These are phyloP conservation scores for Pasiphila rectangulata DNA, from an alignment of 2,888 invertebrate genomes.

Conservation along the genomic window DNA sequence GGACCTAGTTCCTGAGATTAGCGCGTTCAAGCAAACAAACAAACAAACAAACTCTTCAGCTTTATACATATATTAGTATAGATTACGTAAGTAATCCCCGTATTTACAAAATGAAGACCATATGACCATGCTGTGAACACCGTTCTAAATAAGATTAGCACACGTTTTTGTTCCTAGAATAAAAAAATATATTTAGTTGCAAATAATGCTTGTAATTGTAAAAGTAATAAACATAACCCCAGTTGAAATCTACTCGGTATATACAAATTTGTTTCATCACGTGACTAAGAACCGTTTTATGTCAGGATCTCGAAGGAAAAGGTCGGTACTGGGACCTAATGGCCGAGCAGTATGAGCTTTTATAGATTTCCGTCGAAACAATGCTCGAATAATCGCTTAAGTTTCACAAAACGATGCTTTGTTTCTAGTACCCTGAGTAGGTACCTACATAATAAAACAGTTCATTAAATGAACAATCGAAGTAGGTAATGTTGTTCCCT, in stretches of 20 bases:
- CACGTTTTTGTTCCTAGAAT: too few relatives aligned
- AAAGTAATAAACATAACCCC: not conserved
- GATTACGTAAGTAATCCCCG: too few relatives aligned
- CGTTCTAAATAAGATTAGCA: too few relatives aligned
- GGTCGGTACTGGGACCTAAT: conserved; percentile 20
- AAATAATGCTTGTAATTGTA: not conserved
- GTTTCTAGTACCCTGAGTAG: conserved; percentile 5
- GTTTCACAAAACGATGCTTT: conserved; percentile 4
- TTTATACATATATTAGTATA: too few relatives aligned
- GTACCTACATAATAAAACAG: not conserved
- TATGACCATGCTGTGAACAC: too few relatives aligned
- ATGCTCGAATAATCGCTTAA: conserved; percentile 2
- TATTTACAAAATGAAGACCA: too few relatives aligned
- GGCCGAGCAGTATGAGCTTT: conserved; percentile 19
- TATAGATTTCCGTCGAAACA: conserved; percentile 15
- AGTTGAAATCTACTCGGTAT: not conserved
- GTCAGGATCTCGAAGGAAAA: conserved; percentile 7
- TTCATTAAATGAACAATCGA: too few relatives aligned
- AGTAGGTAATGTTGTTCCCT: not conserved
- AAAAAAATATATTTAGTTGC: too few relatives aligned
- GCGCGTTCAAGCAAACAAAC: too few relatives aligned
- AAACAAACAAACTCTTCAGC: too few relatives aligned
- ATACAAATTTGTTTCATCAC: conserved; percentile 6
- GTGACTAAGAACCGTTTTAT: conserved; percentile 30
- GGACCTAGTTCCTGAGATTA: too few relatives aligned